Conservation (phyloP, 37 sponge, comb jelly and placozoan genomes). For the Axinella damicornis region DNA sequence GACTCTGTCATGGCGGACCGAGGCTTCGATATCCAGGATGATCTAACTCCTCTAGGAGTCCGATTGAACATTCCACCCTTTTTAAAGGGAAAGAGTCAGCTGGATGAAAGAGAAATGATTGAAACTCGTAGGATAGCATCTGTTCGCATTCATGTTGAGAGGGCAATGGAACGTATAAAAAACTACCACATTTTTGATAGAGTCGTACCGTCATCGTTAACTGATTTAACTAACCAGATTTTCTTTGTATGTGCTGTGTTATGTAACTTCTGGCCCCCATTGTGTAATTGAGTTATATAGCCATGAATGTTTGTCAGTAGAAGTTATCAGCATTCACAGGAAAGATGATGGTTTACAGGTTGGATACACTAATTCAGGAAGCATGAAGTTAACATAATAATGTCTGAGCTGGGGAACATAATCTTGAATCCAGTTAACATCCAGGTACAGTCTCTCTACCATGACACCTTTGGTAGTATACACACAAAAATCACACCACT, state of each 20-base stretch:
- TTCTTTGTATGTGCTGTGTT: conserved; percentile 63
- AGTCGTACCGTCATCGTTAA: conserved; percentile 38
- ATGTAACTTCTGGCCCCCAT: conserved; percentile 55
- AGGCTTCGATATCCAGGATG: conserved; percentile 76
- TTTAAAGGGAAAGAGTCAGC: conserved; percentile 48
- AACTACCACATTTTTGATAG: conserved; percentile 61
- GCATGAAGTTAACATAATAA: conserved; percentile 39
- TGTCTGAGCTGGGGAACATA: conserved; percentile 16
- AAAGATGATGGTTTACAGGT: conserved; percentile 37
- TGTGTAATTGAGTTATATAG: no score
- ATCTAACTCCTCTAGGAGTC: no score
- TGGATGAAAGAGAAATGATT: conserved; percentile 23
- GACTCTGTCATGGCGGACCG: conserved; percentile 69
- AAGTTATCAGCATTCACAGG: conserved; percentile 10
- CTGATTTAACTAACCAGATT: conserved; percentile 43
- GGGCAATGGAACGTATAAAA: conserved; percentile 65
- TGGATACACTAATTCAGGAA: conserved; percentile 54
- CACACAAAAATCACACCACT: conserved; percentile 64
- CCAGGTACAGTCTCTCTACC: conserved; percentile 33
- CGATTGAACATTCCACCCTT: conserved; percentile 74
- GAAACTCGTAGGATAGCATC: conserved; percentile 62
- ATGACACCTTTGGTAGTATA: conserved; percentile 39
- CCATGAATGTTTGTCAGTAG: no score
- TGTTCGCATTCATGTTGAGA: conserved; percentile 65
- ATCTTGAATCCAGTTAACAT: conserved; percentile 31